Evolutionary conservation across 2,888 invertebrate species (phyloP).

Genomic region (Troilus luridus): DNA sequence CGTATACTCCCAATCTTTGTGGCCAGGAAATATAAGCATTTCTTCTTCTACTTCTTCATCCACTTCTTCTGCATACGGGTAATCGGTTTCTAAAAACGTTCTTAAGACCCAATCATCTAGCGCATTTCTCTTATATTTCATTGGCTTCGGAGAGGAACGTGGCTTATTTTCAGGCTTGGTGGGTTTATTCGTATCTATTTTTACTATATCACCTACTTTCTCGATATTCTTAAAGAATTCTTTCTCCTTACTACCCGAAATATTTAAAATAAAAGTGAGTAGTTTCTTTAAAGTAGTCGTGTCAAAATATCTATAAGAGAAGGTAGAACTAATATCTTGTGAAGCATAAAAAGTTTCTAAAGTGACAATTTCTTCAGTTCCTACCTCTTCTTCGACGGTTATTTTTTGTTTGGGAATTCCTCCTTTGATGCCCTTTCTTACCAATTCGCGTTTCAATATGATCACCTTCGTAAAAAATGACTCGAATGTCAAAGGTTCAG

Average conservation of each 20-base stretch:
- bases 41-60: neutral
- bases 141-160: neutral
- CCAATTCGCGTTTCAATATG: neutral
- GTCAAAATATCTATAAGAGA: constrained; percentile 44
- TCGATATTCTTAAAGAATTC: neutral
- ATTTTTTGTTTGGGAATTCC: too few species aligned
- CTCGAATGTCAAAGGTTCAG: neutral
- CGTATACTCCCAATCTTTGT: constrained; percentile 69
- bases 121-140: neutral
- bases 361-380: neutral
- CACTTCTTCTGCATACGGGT: neutral
- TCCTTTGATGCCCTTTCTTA: neutral
- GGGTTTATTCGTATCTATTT: neutral
- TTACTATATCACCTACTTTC: neutral
- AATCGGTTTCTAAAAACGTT: neutral
- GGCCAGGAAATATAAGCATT: constrained; percentile 53
- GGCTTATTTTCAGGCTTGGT: neutral
- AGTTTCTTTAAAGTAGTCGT: constrained; percentile 43
- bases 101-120: neutral
- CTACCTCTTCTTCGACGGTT: neutral
- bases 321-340: neutral
- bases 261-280: constrained; percentile 43
- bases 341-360: constrained; percentile 41
- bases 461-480: constrained; percentile 54
- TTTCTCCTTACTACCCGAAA: neutral